Percentiles rank a stretch among this genome's conserved stretches.
These are phyloP conservation scores for Kradibia gibbosae DNA, from an alignment of 1,140 invertebrate genomes.

Conservation along the genomic window DNA sequence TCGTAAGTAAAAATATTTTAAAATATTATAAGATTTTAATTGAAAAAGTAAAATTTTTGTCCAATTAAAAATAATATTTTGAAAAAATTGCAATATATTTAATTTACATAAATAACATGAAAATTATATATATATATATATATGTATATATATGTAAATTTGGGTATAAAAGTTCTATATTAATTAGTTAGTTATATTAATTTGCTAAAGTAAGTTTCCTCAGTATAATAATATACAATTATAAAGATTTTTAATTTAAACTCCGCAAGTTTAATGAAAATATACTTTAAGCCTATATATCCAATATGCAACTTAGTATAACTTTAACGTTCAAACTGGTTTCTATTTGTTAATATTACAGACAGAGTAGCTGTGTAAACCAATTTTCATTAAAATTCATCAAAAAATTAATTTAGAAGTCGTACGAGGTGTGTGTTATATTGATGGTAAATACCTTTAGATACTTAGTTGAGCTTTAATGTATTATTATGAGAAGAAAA, in stretches of 20 bases:
- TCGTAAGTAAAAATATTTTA: no score
- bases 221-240: neutral
- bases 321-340: neutral
- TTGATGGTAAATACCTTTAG: neutral
- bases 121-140: neutral
- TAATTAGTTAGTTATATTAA: neutral
- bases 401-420: no score
- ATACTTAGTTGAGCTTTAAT: neutral
- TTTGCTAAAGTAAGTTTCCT: neutral
- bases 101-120: neutral
- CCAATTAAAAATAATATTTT: neutral
- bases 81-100: neutral
- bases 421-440: no score
- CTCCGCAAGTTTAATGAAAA: neutral
- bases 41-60: neutral
- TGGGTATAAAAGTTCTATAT: neutral
- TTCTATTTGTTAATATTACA: neutral
- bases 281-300: neutral
- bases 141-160: neutral
- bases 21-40: no score
- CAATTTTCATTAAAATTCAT: neutral
- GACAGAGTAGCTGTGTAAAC: neutral
- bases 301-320: neutral
- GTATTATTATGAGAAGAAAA: neutral
- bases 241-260: neutral